Percentiles rank a stretch among this genome's conserved stretches.
These are phyloP conservation scores for Chironomus riparius DNA, from an alignment of 2,888 invertebrate species.

Conservation along the genomic window DNA sequence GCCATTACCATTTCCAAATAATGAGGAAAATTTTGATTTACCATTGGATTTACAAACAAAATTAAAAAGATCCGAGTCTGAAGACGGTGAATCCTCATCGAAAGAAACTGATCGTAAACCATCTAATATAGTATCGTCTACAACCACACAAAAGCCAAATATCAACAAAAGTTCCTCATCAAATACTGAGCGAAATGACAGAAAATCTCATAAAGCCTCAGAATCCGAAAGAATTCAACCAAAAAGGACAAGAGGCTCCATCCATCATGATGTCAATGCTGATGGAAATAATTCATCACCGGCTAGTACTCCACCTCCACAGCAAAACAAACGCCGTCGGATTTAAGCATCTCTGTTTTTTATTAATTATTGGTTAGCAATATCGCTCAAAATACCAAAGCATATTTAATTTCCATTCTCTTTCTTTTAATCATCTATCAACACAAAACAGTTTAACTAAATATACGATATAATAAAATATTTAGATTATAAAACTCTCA, in stretches of 20 bases:
- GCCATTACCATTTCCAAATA: constrained; percentile 51
- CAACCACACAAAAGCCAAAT: neutral
- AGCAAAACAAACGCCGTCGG: constrained; percentile 38
- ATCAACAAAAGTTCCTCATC: neutral
- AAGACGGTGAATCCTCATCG: constrained; percentile 10
- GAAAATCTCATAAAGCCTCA: neutral
- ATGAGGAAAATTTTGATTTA: constrained; percentile 47
- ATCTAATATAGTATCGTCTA: neutral
- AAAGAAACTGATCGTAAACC: neutral
- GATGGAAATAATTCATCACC: constrained; percentile 35
- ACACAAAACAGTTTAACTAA: neutral
- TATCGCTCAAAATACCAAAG: constrained; percentile 25
- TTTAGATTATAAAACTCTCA: neutral
- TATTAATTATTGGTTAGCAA: neutral
- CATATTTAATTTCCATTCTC: neutral
- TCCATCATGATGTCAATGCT: constrained; percentile 38
- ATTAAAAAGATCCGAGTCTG: constrained; percentile 9
- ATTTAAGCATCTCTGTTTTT: constrained; percentile 33
- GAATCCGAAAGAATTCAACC: constrained; percentile 30
- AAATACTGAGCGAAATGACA: neutral
- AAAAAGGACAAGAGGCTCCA: constrained; percentile 42
- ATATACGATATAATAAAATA: neutral
- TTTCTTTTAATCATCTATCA: neutral
- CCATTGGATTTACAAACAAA: constrained; percentile 44
- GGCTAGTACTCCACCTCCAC: constrained; percentile 40